Evolutionary conservation across 2,113 vertebrate species (phyloP).

Genomic region (Cyanocitta stelleri): DNA sequence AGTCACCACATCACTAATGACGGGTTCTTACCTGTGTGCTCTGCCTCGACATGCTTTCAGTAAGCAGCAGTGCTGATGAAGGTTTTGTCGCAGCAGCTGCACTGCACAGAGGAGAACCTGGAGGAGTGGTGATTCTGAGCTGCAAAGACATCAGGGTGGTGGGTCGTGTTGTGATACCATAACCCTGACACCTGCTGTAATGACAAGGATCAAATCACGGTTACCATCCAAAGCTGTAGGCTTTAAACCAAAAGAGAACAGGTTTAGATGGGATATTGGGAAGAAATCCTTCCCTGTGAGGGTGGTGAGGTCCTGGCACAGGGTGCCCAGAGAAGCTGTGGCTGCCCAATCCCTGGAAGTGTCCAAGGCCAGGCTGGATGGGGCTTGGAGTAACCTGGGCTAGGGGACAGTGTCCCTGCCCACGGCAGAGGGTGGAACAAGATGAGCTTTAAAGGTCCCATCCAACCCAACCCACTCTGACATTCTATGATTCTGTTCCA

Average conservation of each 20-base stretch:
- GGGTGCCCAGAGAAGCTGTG: neutral
- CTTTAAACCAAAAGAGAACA: neutral
- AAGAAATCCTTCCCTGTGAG: neutral
- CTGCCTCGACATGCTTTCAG: slow-evolving; percentile 75
- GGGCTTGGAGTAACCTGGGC: neutral
- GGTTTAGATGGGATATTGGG: too few relatives aligned
- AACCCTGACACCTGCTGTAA: slow-evolving; percentile 88
- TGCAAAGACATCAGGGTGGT: slow-evolving; percentile 82
- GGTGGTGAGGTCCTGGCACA: neutral
- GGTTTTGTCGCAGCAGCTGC: slow-evolving; percentile 81
- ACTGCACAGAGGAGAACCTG: slow-evolving; percentile 80
- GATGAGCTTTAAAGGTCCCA: neutral
- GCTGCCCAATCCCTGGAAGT: neutral
- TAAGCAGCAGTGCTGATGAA: slow-evolving; percentile 76
- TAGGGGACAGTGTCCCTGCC: neutral
- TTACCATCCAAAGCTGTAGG: neutral
- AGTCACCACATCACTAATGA: neutral
- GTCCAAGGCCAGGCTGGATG: neutral
- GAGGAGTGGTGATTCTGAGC: slow-evolving; percentile 78
- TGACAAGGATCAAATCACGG: neutral
- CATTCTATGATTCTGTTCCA: neutral
- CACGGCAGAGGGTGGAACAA: neutral
- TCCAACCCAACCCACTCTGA: neutral
- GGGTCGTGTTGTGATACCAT: slow-evolving; percentile 92
- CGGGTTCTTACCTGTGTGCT: slow-evolving; percentile 74